phyloP scores from a whole-genome alignment of 2,113 vertebrate species.

The Holacanthus passer region DNA sequence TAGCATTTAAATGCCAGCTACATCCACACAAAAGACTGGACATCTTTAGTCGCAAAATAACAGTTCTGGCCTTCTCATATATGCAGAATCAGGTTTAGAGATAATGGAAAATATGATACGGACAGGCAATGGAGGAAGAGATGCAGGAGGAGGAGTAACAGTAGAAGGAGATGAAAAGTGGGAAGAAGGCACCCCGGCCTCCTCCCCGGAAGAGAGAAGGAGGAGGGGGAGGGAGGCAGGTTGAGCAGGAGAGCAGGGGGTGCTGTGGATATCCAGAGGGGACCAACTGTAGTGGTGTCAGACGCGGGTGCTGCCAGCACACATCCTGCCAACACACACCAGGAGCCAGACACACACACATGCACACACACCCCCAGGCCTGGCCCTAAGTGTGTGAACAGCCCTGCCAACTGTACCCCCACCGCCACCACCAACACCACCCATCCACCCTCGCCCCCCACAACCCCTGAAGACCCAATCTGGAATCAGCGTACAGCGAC shows the following conservation, averaged over 20 bases:
- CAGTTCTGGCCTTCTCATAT: neutral
- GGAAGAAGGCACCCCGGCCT: constrained; percentile 13
- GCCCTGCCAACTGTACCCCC: constrained; percentile 70
- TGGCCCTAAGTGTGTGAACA: constrained; percentile 53
- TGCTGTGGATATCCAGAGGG: constrained; percentile 66
- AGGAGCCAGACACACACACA: constrained; percentile 54
- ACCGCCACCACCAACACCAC: constrained; percentile 10
- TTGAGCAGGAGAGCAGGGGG: constrained; percentile 48
- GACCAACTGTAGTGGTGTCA: constrained; percentile 74
- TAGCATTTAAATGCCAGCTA: constrained; percentile 33
- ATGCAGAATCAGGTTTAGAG: constrained; percentile 6
- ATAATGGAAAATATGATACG: neutral
- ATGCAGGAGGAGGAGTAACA: neutral
- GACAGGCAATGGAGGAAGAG: neutral
- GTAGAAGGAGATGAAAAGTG: neutral
- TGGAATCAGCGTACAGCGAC: constrained; percentile 57
- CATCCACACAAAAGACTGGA: constrained; percentile 17
- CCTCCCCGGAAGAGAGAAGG: constrained; percentile 13
- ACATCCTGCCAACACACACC: constrained; percentile 64
- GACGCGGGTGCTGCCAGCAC: constrained; percentile 63
- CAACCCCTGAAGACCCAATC: constrained; percentile 68
- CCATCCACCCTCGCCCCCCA: constrained; percentile 17
- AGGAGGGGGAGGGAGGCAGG: constrained; percentile 23
- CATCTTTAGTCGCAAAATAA: constrained; percentile 5
- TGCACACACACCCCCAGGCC: constrained; percentile 39